Base-by-base conservation (phyloP, 2,888 invertebrate species). In the Falcaria lacertinaria region DNA sequence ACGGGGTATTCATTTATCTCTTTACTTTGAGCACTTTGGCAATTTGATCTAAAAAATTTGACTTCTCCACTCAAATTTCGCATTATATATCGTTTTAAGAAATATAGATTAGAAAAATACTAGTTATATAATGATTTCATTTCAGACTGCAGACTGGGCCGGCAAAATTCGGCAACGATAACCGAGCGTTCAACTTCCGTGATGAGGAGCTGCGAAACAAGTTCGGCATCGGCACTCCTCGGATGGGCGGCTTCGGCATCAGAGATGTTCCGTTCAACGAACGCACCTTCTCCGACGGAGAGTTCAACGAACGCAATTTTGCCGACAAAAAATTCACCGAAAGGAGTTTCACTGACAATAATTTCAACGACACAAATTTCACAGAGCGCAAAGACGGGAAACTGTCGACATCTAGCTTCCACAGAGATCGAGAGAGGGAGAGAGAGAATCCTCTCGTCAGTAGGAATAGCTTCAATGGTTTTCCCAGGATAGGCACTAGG, bases 181-280 rank as follows among this genome's bases (percentile, higher is more conserved):
- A 84, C 58, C 73, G 84, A 54, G 71, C 78, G 11, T 86, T 89
- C 63, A 85, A 74, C 50, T 73, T 88, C 49, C 82, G 88, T 3
- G 86, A 88, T 36, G 88, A 89, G 45, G 89, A 87, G 43, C 59
- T 84, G 8, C 70, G 87, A 6, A 84, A 75, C 61, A 86, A 87
- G 49, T 88, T 88, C 60, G 80, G 86, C 15, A 81, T 86, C 51
- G 85, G 87, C 13, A 83, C 88, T 1, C 83, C 86, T 1, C 63
- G 88, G 8, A 88, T 89, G 84, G 89, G 89, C 13, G 89, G 89
- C 45, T 90, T 90, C 62, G 89, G 89, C 19, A 89, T 89, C 47
- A 69, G 89, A 25, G 89, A 89, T 64, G 72, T 84, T 2, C 78
- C 84, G 3, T 88, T 87, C 66, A 84, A 79, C 61, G 87, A 86